Percentiles rank a stretch among this genome's conserved stretches.
Evolutionary conservation across 2,888 invertebrate genomes (phyloP).

Genomic region (Xestoiulus laeticollis): DNA sequence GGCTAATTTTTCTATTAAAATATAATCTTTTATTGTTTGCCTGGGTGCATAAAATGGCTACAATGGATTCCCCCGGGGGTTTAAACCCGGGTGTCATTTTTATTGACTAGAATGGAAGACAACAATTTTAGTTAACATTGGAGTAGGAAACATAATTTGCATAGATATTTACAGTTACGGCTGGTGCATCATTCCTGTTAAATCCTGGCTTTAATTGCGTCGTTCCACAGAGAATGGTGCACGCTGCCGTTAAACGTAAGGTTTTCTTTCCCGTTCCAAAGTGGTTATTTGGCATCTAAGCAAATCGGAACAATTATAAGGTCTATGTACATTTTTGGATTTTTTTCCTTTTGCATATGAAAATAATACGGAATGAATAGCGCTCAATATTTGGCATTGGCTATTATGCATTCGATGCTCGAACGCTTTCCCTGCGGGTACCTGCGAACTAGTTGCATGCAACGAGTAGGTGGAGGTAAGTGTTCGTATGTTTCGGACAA

Average conservation of each 20-base stretch:
- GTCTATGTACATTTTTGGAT: background rate
- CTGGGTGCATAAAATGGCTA: background rate
- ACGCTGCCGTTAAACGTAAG: background rate
- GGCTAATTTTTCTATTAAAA: background rate
- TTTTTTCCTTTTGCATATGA: background rate
- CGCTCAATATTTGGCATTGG: background rate
- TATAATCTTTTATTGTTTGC: background rate
- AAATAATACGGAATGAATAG: background rate
- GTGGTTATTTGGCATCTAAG: background rate
- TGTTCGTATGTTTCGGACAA: too few species aligned
- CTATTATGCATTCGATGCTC: background rate
- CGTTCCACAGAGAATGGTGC: too few species aligned
- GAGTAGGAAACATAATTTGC: background rate
- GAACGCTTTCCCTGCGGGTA: too few species aligned
- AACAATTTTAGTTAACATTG: conserved; percentile 20
- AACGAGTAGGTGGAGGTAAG: too few species aligned
- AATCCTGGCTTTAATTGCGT: too few species aligned
- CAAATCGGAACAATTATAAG: background rate
- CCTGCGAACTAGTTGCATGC: too few species aligned
- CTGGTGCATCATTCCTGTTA: background rate
- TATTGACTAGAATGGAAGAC: conserved; percentile 32
- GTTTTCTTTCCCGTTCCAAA: background rate
- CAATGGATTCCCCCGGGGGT: background rate
- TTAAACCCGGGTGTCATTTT: background rate
- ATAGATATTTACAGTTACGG: background rate